These are phyloP conservation scores for Pachyramphus minor DNA, from an alignment of 2,113 vertebrate species.

Conservation along the genomic window DNA sequence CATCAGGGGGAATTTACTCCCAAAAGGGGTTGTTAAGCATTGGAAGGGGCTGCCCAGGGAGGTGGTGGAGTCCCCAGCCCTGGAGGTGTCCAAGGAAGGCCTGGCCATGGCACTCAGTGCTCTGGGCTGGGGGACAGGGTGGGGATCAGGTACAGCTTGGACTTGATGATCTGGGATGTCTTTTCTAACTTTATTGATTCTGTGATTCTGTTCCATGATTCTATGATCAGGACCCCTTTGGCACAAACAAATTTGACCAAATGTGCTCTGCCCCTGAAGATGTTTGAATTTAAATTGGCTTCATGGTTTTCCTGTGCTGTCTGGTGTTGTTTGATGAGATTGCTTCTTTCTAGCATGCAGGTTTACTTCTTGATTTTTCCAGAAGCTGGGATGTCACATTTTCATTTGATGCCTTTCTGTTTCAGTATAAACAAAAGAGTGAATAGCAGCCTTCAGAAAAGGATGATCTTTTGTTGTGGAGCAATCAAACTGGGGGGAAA, in stretches of 20 bases:
- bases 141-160: rapidly evolving
- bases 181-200: not conserved
- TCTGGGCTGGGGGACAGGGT: not conserved
- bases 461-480: not conserved
- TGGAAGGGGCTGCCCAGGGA: not conserved
- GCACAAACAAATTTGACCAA: not conserved
- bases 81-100: not conserved
- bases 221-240: not conserved
- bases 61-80: not conserved
- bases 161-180: rapidly evolving
- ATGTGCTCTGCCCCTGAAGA: not conserved
- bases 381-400: not conserved
- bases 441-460: not conserved
- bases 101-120: not conserved
- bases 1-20: not conserved
- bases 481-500: not conserved
- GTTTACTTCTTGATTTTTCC: not conserved
- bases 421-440: not conserved
- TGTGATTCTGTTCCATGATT: not conserved
- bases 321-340: not conserved
- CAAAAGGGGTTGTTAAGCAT: not conserved
- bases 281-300: not conserved
- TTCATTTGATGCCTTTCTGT: not conserved
- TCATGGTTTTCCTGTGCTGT: not conserved
- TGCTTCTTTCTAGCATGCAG: not conserved